Percentiles rank a stretch among this genome's conserved stretches.
These are phyloP conservation scores for Agriopis marginaria DNA, from an alignment of 2,888 invertebrate species.

Conservation along the genomic window DNA sequence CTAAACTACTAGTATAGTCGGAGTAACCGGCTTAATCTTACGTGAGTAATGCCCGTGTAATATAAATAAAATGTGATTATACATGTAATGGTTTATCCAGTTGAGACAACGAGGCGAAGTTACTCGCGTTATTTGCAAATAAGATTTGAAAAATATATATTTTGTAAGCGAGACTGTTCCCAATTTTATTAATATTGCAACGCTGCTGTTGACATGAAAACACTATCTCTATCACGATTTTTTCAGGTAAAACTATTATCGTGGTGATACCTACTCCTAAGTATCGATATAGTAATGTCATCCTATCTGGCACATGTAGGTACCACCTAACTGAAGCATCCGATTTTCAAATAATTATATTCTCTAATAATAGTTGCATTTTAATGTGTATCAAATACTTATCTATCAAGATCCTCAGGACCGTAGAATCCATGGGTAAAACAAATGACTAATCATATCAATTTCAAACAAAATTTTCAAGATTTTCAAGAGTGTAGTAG, in stretches of 20 bases:
- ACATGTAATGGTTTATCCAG: neutral
- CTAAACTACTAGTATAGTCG: too few relatives aligned
- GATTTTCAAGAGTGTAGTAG: too few relatives aligned
- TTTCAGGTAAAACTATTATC: neutral
- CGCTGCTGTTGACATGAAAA: neutral
- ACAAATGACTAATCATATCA: too few relatives aligned
- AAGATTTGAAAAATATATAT: conserved; percentile 1
- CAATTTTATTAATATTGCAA: neutral
- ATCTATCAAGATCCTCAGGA: too few relatives aligned
- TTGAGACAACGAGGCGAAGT: neutral
- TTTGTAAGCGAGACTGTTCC: neutral
- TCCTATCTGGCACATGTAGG: neutral
- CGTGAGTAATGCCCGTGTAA: too few relatives aligned
- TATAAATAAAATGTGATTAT: neutral
- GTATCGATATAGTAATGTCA: neutral
- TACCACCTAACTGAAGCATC: neutral
- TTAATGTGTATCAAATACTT: too few relatives aligned
- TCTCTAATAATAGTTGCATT: too few relatives aligned
- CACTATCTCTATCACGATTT: neutral
- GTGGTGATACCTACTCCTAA: neutral
- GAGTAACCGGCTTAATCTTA: too few relatives aligned
- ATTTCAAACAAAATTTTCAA: too few relatives aligned
- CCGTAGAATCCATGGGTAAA: too few relatives aligned
- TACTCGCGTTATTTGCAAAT: neutral
- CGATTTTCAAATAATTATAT: too few relatives aligned